Evolutionary conservation across 2,113 vertebrate genomes (phyloP).

Genomic region (Galbula dea): DNA sequence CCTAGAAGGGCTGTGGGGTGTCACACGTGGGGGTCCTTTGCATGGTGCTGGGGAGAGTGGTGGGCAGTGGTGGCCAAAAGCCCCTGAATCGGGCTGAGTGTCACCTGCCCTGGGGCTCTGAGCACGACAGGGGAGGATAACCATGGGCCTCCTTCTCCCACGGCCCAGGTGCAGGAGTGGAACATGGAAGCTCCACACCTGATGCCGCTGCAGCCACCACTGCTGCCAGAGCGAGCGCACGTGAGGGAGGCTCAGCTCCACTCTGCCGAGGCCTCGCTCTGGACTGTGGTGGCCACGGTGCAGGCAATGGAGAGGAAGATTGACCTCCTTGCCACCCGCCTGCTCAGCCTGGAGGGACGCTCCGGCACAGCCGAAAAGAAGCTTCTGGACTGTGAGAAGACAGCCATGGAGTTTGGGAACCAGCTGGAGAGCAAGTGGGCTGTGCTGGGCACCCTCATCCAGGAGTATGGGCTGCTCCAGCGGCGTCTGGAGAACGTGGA

Average conservation of each 20-base stretch:
- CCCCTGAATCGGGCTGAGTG: accelerated
- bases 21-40: accelerated
- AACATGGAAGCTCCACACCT: constrained; percentile 71
- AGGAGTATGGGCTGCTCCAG: constrained; percentile 77
- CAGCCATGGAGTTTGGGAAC: constrained; percentile 67
- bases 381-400: constrained; percentile 74
- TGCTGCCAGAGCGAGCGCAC: constrained; percentile 64
- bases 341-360: constrained; percentile 74
- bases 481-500: constrained; percentile 75
- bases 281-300: constrained; percentile 77
- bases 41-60: background rate
- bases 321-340: constrained; percentile 73
- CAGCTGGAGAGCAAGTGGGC: constrained; percentile 79
- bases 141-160: background rate
- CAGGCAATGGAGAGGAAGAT: constrained; percentile 79
- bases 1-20: background rate
- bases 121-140: accelerated
- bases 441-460: constrained; percentile 72
- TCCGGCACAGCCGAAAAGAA: constrained; percentile 75
- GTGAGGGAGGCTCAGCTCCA: constrained; percentile 72
- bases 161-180: constrained; percentile 75
- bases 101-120: accelerated
- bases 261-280: constrained; percentile 75
- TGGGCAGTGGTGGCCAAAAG: background rate
- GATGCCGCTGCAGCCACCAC: constrained; percentile 71